phyloP scores from a whole-genome alignment of 2,113 vertebrate genomes.

The Ondatra zibethicus region DNA sequence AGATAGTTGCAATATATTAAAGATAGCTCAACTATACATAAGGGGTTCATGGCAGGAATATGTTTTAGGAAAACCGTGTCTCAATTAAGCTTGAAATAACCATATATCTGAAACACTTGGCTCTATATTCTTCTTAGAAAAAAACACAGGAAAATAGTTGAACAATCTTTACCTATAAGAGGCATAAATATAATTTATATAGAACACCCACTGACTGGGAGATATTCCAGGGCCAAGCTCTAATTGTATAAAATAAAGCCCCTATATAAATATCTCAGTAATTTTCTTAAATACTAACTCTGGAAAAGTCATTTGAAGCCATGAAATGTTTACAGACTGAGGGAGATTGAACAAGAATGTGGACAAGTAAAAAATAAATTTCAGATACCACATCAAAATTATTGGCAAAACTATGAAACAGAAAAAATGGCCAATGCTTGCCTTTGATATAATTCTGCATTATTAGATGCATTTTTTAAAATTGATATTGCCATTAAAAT shows the following conservation, averaged over 20 bases:
- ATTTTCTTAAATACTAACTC: background rate
- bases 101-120: background rate
- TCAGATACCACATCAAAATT: background rate
- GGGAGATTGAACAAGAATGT: rapidly evolving
- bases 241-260: background rate
- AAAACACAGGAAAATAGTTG: background rate
- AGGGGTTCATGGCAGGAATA: background rate
- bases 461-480: rapidly evolving
- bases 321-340: background rate
- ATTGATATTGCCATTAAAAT: background rate
- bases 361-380: background rate
- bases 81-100: background rate
- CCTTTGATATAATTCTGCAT: background rate
- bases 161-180: background rate
- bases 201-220: background rate
- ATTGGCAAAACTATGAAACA: background rate
- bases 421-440: rapidly evolving
- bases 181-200: conserved; percentile 12
- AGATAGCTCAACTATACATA: background rate
- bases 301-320: background rate
- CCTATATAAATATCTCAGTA: background rate
- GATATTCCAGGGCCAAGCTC: background rate
- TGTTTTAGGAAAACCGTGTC: rapidly evolving
- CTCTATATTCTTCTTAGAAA: background rate
- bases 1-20: background rate